phyloP scores from a whole-genome alignment of 2,888 invertebrate genomes.

The Adela reaumurella region DNA sequence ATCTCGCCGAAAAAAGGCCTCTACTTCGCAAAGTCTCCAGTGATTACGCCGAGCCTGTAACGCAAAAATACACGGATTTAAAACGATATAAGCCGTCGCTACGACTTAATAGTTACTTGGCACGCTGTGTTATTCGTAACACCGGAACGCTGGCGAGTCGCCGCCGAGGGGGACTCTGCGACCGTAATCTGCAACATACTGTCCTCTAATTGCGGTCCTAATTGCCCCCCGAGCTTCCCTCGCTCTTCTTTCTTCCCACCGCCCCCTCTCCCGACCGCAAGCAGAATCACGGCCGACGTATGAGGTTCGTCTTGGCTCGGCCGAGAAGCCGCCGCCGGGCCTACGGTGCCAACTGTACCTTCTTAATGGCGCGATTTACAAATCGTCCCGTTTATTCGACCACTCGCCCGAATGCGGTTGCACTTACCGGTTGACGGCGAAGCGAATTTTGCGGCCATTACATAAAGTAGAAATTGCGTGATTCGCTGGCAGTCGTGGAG shows the following conservation, averaged over 20 bases:
- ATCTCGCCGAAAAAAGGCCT: no score
- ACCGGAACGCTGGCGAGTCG: constrained; percentile 32
- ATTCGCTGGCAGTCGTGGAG: no score
- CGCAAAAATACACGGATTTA: constrained; percentile 22
- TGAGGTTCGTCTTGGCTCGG: constrained; percentile 24
- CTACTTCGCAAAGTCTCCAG: constrained; percentile 2
- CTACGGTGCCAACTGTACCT: constrained; percentile 11
- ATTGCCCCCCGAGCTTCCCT: constrained; percentile 28
- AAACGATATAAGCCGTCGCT: constrained; percentile 12
- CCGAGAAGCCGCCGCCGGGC: background rate
- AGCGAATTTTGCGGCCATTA: background rate
- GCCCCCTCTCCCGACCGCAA: constrained; percentile 10
- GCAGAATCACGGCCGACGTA: constrained; percentile 17
- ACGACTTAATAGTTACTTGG: constrained; percentile 49
- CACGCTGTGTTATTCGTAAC: constrained; percentile 40
- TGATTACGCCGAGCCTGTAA: constrained; percentile 20
- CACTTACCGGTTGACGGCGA: constrained; percentile 10
- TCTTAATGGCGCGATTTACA: constrained; percentile 34
- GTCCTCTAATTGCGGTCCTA: constrained; percentile 54
- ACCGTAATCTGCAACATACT: constrained; percentile 51
- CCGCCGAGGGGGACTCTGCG: constrained; percentile 26
- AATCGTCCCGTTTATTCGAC: constrained; percentile 26
- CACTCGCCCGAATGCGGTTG: constrained; percentile 5
- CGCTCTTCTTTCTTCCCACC: constrained; percentile 27
- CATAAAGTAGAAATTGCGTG: background rate